These are phyloP conservation scores for Mnemiopsis leidyi DNA, from an alignment of 37 sponge, comb jelly and placozoan species.

Conservation along the genomic window DNA sequence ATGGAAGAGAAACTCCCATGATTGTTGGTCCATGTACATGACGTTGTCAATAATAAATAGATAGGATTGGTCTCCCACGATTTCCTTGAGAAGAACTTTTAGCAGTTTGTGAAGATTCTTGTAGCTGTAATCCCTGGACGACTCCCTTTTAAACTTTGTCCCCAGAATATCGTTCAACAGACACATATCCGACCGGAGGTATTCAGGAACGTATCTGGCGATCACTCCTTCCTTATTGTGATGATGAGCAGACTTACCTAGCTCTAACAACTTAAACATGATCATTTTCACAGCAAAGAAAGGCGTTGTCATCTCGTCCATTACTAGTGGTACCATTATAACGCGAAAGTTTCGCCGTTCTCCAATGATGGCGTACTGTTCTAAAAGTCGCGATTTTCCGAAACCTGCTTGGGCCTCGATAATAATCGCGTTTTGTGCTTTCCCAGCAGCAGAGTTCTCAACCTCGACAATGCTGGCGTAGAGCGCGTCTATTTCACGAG, in stretches of 20 bases:
- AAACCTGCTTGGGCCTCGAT: slow-evolving; percentile 61
- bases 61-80: not conserved
- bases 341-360: not conserved
- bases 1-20: slow-evolving; percentile 31
- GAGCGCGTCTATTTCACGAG: slow-evolving; percentile 51
- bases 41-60: slow-evolving; percentile 45
- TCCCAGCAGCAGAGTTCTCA: not conserved
- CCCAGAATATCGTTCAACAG: slow-evolving; percentile 45
- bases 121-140: not conserved
- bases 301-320: slow-evolving; percentile 59
- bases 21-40: slow-evolving; percentile 50
- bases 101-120: slow-evolving; percentile 47
- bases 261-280: slow-evolving; percentile 17
- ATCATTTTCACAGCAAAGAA: slow-evolving; percentile 55
- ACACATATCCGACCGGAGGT: slow-evolving; percentile 39
- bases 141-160: slow-evolving; percentile 5
- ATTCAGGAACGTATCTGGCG: slow-evolving; percentile 47
- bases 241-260: not conserved
- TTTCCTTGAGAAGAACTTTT: slow-evolving; percentile 37
- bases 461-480: slow-evolving; percentile 12
- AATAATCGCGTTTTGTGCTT: not conserved
- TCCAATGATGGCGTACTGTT: slow-evolving; percentile 19
- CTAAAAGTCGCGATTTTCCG: slow-evolving; percentile 29
- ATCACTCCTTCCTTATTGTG: slow-evolving; percentile 55
- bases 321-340: not conserved